Conservation (phyloP, 2,797 vertebrate species). For the Mormyrus hasselquistii region DNA sequence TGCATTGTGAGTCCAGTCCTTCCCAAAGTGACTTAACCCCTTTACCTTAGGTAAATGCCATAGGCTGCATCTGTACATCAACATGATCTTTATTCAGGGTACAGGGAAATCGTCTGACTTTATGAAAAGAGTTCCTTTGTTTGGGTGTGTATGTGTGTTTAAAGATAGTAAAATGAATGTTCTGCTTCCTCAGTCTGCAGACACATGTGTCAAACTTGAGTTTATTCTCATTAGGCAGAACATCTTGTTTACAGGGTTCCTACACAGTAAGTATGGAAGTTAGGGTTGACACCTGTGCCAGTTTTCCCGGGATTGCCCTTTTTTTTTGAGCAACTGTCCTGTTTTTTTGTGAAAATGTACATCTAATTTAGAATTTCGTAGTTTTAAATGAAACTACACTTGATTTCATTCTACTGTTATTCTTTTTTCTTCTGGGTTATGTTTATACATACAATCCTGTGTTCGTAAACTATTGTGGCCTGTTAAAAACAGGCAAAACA, state of each 20-base stretch:
- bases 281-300: no score
- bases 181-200: background rate
- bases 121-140: background rate
- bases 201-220: background rate
- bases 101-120: background rate
- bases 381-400: no score
- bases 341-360: no score
- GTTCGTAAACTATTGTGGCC: no score
- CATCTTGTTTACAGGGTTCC: background rate
- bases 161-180: background rate
- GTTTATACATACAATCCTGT: no score
- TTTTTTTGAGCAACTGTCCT: no score
- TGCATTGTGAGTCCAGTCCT: background rate
- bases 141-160: background rate
- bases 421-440: no score
- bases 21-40: background rate
- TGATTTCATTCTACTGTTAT: no score
- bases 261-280: background rate
- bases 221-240: background rate
- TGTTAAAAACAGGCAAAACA: no score
- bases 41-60: background rate
- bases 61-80: background rate
- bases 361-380: no score
- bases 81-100: background rate
- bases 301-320: no score